Conservation (phyloP, 2,888 invertebrate species). For the Phengaris arion region DNA sequence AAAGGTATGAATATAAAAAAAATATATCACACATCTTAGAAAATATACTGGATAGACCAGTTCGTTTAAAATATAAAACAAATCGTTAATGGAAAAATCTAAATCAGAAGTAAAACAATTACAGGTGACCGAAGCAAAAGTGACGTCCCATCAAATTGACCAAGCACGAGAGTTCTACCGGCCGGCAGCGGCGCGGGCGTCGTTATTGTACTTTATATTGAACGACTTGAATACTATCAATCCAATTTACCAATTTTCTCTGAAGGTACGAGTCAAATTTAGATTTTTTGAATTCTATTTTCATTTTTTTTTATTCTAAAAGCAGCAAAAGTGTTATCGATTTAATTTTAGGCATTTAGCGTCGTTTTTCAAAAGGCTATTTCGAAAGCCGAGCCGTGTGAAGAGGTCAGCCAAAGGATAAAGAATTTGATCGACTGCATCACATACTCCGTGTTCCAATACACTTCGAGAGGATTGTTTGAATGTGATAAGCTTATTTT, state of each 20-base stretch:
- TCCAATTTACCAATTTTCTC: slow-evolving; percentile 97
- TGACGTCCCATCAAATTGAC: slow-evolving; percentile 95
- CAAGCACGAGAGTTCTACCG: slow-evolving; percentile 93
- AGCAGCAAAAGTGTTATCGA: background rate
- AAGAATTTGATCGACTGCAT: slow-evolving; percentile 96
- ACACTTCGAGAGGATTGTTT: slow-evolving; percentile 95
- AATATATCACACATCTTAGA: no score
- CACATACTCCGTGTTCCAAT: slow-evolving; percentile 95
- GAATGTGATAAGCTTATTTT: slow-evolving; percentile 98
- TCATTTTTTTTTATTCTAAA: no score
- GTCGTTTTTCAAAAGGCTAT: slow-evolving; percentile 99
- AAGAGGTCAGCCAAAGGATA: slow-evolving; percentile 88
- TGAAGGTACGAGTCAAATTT: slow-evolving; percentile 82
- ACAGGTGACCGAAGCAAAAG: slow-evolving; percentile 91
- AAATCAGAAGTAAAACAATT: no score
- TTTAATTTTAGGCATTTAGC: slow-evolving; percentile 89
- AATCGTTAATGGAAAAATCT: no score
- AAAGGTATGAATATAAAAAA: slow-evolving; percentile 77
- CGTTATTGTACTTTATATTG: slow-evolving; percentile 95
- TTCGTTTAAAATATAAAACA: no score
- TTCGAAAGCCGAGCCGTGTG: slow-evolving; percentile 89
- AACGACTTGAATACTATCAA: slow-evolving; percentile 97
- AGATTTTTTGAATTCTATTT: background rate
- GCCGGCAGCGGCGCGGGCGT: slow-evolving; percentile 94
- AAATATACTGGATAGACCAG: background rate